Base-by-base conservation (phyloP, 1,140 invertebrate species). In the Cepaea nemoralis region DNA sequence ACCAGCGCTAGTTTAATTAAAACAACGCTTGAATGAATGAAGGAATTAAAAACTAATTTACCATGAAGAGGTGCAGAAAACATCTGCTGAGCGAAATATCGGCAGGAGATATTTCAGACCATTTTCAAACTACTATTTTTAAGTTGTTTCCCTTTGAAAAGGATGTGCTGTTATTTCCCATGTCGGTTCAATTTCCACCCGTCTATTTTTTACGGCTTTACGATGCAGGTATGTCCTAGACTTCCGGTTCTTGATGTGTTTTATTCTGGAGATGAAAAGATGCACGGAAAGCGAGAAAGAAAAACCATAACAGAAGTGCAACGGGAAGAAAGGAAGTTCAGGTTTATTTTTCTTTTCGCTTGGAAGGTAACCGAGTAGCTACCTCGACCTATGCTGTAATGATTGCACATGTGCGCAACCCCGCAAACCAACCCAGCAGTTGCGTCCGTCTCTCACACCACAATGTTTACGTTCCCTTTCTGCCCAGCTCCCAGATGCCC, bases 191-290 rank as follows among this genome's bases (percentile, higher is more conserved):
- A 10, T 31, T 27, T 27, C 27, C 33, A 6, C 22, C 16, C 6
- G 1, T 27, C 5, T 27, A 5, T 31, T 63, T 63, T 19, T 31
- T 22, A 22, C 5, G 50, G n/a, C 50, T 55, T 45, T 33, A 45
- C 37, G n/a, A 45, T 27, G 69, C 37, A 71, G 69, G 69, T 45
- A 71, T 71, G 69, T 45, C 14, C 69, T 71, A 40, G 33, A 71
- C 69, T 71, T 71, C 69, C 69, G 69, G 69, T 71, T 19, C 40
- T 39, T 71, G 35, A 39, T 71, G 37, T 40, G 40, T 71, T 71
- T 40, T 39, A 5, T 45, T 71, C 37, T 71, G 31, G 19, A 39
- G 3, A 37, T 71, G 37, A 3, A 45, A 71, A 71, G 69, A 39
- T 71, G 69, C 35, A 27, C 33, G 69, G 59, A 63, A 63, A 27